Conservation (phyloP, 2,113 vertebrate genomes). For the Charina bottae region DNA sequence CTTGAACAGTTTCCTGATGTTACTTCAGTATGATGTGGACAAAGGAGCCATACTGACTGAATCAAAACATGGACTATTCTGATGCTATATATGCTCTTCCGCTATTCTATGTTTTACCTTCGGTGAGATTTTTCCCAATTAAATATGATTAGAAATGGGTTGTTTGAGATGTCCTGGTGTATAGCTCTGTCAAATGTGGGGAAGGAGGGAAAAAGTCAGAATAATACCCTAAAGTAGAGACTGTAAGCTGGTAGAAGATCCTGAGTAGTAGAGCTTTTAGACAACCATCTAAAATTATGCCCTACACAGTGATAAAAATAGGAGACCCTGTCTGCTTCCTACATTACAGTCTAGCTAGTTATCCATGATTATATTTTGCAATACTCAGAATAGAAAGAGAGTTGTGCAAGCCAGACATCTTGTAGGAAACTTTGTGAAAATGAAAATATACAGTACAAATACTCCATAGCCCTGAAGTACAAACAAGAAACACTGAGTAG, state of each 20-base stretch:
- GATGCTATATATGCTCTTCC: not conserved
- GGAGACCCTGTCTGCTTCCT: not conserved
- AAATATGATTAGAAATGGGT: not conserved
- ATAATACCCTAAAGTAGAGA: not conserved
- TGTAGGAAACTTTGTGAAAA: not conserved
- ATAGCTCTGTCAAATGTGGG: not conserved
- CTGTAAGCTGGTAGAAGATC: not conserved
- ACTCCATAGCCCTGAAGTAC: not conserved
- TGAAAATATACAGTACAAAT: slow-evolving; percentile 2
- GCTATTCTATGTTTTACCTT: not conserved
- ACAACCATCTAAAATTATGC: not conserved
- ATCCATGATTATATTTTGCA: not conserved
- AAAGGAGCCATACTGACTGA: not conserved
- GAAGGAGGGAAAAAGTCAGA: not conserved
- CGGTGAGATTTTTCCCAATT: not conserved
- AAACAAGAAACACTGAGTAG: not conserved
- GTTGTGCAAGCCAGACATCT: not conserved
- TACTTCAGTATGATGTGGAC: not conserved
- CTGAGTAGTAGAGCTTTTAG: not conserved
- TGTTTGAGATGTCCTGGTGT: not conserved
- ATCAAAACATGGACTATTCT: not conserved
- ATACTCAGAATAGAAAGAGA: not conserved
- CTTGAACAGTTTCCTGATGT: not conserved
- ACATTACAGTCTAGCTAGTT: not conserved
- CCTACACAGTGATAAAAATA: not conserved